These are phyloP conservation scores for Drosophila tripunctata DNA, from an alignment of 2,888 invertebrate species.

Conservation along the genomic window DNA sequence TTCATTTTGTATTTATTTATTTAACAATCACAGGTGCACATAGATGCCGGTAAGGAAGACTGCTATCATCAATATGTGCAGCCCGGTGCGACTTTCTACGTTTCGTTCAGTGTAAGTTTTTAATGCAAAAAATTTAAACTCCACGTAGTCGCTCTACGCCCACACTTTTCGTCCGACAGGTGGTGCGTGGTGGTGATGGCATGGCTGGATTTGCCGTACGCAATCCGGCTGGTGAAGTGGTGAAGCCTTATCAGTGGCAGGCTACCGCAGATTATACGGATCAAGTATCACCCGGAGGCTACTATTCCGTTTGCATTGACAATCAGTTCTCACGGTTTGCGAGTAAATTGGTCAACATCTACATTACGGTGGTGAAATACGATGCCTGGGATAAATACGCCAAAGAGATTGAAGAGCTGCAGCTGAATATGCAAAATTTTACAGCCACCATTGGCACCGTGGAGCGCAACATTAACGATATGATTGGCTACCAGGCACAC, in stretches of 20 bases:
- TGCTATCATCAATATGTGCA: conserved; percentile 98
- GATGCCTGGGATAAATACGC: conserved; percentile 97
- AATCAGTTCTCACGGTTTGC: conserved; percentile 97
- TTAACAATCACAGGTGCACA: conserved; percentile 87
- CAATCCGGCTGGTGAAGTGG: conserved; percentile 92
- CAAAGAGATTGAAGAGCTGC: conserved; percentile 93
- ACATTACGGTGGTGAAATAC: conserved; percentile 95
- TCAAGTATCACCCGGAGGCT: conserved; percentile 91
- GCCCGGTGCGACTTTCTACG: conserved; percentile 95
- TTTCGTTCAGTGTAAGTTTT: conserved; percentile 93
- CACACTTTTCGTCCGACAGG: no score
- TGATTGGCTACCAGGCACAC: conserved; percentile 92
- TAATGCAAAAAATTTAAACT: no score
- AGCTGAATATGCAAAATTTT: conserved; percentile 95
- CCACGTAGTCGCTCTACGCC: conserved; percentile 1
- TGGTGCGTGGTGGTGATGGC: conserved; percentile 95
- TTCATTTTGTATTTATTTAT: not conserved
- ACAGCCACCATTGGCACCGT: conserved; percentile 91
- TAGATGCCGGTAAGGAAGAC: conserved; percentile 97
- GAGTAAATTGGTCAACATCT: conserved; percentile 94
- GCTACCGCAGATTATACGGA: conserved; percentile 96
- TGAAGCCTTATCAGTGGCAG: conserved; percentile 96
- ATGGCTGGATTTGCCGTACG: conserved; percentile 96
- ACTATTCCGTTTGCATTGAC: conserved; percentile 95
- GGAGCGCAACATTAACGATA: conserved; percentile 93